These are phyloP conservation scores for Epirrhoe alternata DNA, from an alignment of 2,888 invertebrate genomes.

Conservation along the genomic window DNA sequence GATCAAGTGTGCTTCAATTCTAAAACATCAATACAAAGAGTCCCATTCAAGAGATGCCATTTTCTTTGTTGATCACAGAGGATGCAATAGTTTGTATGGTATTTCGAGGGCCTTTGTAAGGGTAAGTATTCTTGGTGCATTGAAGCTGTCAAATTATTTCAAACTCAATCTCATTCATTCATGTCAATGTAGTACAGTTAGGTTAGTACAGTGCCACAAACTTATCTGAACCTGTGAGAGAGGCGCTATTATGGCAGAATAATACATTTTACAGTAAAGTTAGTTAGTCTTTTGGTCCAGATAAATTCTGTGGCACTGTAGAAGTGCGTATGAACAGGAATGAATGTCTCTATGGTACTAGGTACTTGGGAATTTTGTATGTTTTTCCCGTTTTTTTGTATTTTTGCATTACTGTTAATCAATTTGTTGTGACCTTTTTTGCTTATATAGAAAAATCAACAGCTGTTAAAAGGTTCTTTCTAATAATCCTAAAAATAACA, in stretches of 20 bases:
- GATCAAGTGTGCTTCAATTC: slow-evolving; percentile 52
- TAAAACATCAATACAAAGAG: slow-evolving; percentile 40
- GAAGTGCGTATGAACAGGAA: slow-evolving; percentile 7
- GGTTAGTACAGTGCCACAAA: slow-evolving; percentile 3
- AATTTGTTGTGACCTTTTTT: background rate
- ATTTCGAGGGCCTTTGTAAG: slow-evolving; percentile 38
- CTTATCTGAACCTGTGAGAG: too few relatives aligned
- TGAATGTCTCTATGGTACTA: background rate
- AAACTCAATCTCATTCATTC: slow-evolving; percentile 35
- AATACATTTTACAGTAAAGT: too few relatives aligned
- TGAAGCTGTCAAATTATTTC: slow-evolving; percentile 49
- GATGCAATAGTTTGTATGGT: slow-evolving; percentile 19
- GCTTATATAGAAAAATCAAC: too few relatives aligned
- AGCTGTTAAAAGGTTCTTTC: too few relatives aligned
- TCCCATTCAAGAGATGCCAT: slow-evolving; percentile 34
- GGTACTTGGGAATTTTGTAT: background rate
- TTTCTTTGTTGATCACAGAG: slow-evolving; percentile 21
- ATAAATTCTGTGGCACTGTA: too few relatives aligned
- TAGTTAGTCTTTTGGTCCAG: too few relatives aligned
- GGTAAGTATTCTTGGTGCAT: too few relatives aligned
- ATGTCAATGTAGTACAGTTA: slow-evolving; percentile 31
- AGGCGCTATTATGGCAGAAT: too few relatives aligned
- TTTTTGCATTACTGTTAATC: background rate
- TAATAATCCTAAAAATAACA: too few relatives aligned
- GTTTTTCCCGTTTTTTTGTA: background rate